Base-by-base conservation (phyloP, 2,113 vertebrate species). In the Leptosomus discolor region DNA sequence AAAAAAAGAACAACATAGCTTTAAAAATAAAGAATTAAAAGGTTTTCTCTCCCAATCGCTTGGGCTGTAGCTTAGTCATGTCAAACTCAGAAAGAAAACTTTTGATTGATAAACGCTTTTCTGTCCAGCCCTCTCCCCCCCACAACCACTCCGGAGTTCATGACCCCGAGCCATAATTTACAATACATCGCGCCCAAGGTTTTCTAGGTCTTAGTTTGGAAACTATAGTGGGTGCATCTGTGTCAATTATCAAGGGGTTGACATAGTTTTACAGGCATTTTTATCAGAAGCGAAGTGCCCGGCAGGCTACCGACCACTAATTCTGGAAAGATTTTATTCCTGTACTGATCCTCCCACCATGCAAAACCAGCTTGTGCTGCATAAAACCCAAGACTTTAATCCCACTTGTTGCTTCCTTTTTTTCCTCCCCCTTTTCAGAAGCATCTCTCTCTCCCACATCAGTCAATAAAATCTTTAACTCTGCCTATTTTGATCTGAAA, bases 151-250 rank as follows among this genome's bases (percentile, higher is more conserved):
- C 97, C 0, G 51, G 97, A 98, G 99, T 98, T 98, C 98, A 98
- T 98, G 99, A 99, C 99, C 99, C 98, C 96, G 96, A 98, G 98
- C 98, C 98, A 98, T 98, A 97, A 98, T 97, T 94, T 98, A 98
- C 97, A 98, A 98, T 98, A 97, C 96, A 76, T 83, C 39, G 79
- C 11, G 53, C 94, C 98, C 96, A 96, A 97, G 97, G 95, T 98
- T 98, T 98, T 98, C 98, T 93, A 97, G 98, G 98, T 97, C 98
- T 98, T 97, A 90, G 97, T 97, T 97, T 98, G 97, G 98, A 99
- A 99, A 98, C 95, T 97, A 97, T 96, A 97, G 98, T 87, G 94
- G 97, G 96, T 96, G 96, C 98, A 98, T 98, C 98, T 98, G 98
- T 98, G 98, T 98, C 98, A 97, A 98, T 98, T 99, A 98, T 98